Base-by-base conservation (phyloP, 2,888 invertebrate species). In the Spisula solida region DNA sequence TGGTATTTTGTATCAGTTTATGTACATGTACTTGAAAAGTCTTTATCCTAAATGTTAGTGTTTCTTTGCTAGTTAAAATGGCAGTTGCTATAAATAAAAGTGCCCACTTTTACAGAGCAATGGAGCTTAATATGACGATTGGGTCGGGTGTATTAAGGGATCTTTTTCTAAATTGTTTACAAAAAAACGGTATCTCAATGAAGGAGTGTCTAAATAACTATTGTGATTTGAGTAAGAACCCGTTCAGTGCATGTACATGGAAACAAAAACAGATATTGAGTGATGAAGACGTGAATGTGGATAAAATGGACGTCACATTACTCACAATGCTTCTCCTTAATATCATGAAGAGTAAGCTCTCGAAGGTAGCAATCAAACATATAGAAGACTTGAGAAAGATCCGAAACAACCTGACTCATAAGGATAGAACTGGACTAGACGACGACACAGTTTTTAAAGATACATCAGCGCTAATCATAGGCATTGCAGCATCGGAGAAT, bases 91-190 rank as follows among this genome's bases (percentile, higher is more conserved):
- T 83, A 51, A 51, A 75, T 12, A 83, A 75, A 25, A 66, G 31
- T 48, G 18, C 41, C 29, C 83, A 83, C 66, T 83, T 83, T 47
- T 5, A 83, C 14, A 70, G 75, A 51, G 83, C 83, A 47, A 75
- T 83, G 75, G 83, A 83, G 20, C 83, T 83, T 10, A 83, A 75
- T 25, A 75, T 83, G 75, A 75, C 48, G 20, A 83, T 83, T 41
- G 83, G 83, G 29, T 83, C 83, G 18, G 70, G 48, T 31, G 48
- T 75, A 29, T 70, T 75, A 48, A 75, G 83, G 48, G 51, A 83
- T 29, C 10, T 83, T 20, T 20, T 75, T 29, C n/a, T 48, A 25
- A 29, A 0, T 0, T 83, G 66, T 70, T 66, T 83, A 6, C 20
- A 83, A 31, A 29, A 20, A 48, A 25, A 48, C n/a, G 70, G 83